Base-by-base conservation (phyloP, 2,113 vertebrate species). In the Microtus montanus region DNA sequence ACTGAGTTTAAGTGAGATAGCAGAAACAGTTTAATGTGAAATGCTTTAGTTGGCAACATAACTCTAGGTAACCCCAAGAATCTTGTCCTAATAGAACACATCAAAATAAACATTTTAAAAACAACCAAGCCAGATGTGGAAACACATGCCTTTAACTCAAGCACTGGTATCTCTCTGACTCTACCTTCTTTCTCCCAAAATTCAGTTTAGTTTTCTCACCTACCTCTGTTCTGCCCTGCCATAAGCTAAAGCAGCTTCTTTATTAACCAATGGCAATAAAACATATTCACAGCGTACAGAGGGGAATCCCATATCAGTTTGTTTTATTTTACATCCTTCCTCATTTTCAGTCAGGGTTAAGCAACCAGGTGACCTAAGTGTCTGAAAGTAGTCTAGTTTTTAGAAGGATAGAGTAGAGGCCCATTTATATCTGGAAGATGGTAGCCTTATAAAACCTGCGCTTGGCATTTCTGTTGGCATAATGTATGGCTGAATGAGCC, bases 51-150 rank as follows among this genome's bases (percentile, higher is more conserved):
- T 87, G 24, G 68, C 22, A 89, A 93, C 26, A 71, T 41, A 66
- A 30, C 24, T 54, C 14, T 91, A n/a, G 4, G 20, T 22, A 95
- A 35, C 20, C 38, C 33, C 74, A 68, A 84, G 75, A 95, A 74
- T 33, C 70, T 19, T 84, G 54, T 20, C 33, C 64, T 85, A 91
- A 79, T 33, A 86, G 78, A 93, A 93, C 66, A 89, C 54, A 77
- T 19, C 44, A n/a, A 87, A 89, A 61, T 52, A 68, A 52, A 17
- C 12, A 74, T 33, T 70, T 89, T 41, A 41, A 83, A 83, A 63
- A 58, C 3, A 82, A 61, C 38, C 52, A 38, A n/a, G 54, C 30
- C 75, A 79, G 15, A 49, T 79, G 15, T 79, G 47, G 7, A 33
- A 15, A 15, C 28, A 52, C 7, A 49, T 49, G 17, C 28, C 44